Conservation (phyloP, 2,888 invertebrate genomes). For the Eristalis tenax region DNA sequence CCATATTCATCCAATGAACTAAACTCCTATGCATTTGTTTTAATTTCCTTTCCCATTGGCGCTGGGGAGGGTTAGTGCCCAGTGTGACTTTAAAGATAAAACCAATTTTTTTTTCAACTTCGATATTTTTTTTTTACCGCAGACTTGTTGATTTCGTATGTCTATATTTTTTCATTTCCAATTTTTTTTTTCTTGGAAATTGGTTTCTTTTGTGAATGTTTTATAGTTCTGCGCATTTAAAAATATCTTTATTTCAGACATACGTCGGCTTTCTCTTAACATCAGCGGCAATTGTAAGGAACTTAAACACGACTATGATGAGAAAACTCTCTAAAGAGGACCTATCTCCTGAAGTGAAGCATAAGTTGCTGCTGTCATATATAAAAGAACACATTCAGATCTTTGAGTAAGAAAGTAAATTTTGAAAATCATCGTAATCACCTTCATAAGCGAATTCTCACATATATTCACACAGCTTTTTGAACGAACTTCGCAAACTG, state of each 20-base stretch:
- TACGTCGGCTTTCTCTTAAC: slow-evolving; percentile 43
- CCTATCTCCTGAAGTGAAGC: background rate
- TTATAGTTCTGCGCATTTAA: no score
- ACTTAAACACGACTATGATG: slow-evolving; percentile 30
- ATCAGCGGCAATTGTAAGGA: slow-evolving; percentile 26
- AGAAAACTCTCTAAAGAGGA: background rate
- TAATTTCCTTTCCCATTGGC: no score
- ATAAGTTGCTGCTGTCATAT: background rate
- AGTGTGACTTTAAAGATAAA: no score
- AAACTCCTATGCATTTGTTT: no score
- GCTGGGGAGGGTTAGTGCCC: no score
- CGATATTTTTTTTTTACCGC: no score
- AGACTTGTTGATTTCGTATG: no score
- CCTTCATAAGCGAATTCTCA: background rate
- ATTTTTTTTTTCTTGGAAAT: no score
- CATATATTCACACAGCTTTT: slow-evolving; percentile 8
- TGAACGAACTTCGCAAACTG: slow-evolving; percentile 31
- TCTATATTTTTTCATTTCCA: no score
- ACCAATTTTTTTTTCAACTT: no score
- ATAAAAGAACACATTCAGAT: slow-evolving; percentile 36
- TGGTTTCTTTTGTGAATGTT: no score
- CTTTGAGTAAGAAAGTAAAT: slow-evolving; percentile 14
- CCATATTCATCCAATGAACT: no score
- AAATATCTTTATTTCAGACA: slow-evolving; percentile 7
- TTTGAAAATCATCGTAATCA: background rate